These are phyloP conservation scores for Leptopilina boulardi DNA, from an alignment of 1,140 invertebrate genomes.

Conservation along the genomic window DNA sequence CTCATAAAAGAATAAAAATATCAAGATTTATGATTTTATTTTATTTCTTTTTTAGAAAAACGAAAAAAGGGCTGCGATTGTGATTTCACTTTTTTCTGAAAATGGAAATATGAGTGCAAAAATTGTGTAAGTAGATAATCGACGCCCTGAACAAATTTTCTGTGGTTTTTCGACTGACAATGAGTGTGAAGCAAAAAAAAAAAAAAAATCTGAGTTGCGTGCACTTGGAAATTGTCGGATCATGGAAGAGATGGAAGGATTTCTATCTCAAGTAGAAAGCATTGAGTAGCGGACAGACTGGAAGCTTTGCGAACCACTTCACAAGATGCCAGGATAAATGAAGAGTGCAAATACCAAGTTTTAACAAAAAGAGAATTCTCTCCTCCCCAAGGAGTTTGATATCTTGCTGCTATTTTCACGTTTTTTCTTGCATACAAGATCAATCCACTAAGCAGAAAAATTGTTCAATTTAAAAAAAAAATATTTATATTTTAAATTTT, in stretches of 20 bases:
- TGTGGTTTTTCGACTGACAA: background rate
- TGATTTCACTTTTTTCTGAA: no score
- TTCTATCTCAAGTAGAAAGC: background rate
- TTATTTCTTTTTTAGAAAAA: no score
- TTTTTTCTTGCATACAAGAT: background rate
- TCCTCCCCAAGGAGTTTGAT: background rate
- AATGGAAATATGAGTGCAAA: no score
- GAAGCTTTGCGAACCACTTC: conserved; percentile 9
- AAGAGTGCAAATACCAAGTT: background rate
- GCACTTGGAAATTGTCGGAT: conserved; percentile 39
- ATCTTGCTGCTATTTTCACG: background rate
- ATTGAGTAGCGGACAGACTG: background rate
- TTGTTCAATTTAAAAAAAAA: background rate
- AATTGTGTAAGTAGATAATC: conserved; percentile 49
- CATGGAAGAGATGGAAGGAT: conserved; percentile 45
- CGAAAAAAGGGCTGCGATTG: no score
- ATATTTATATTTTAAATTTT: no score
- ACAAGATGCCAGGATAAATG: conserved; percentile 2
- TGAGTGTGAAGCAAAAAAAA: background rate
- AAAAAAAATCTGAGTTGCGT: background rate
- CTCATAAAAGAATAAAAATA: no score
- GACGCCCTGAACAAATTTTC: conserved; percentile 45
- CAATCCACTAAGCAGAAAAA: background rate
- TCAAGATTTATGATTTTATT: no score
- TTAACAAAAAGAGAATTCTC: background rate